phyloP scores from a whole-genome alignment of 2,113 vertebrate genomes.

The Entomyzon cyanotis region DNA sequence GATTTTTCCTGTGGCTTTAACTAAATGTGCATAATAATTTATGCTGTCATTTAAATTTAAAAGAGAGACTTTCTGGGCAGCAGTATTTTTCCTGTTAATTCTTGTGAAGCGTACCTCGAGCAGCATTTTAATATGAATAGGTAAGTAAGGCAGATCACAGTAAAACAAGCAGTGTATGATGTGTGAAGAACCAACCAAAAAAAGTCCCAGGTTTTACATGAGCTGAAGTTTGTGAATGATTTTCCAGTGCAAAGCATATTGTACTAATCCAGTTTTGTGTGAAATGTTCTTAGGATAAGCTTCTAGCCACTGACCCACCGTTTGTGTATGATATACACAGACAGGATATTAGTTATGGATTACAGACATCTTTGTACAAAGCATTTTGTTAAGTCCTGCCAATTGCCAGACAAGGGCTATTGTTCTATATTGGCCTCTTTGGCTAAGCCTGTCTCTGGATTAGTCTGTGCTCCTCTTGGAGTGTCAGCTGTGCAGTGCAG shows the following conservation, averaged over 20 bases:
- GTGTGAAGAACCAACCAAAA: neutral
- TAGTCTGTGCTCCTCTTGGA: neutral
- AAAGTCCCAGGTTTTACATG: neutral
- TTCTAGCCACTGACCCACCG: constrained; percentile 34
- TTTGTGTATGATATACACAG: neutral
- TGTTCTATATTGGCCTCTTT: neutral
- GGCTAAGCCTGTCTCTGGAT: neutral
- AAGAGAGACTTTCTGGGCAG: constrained; percentile 5
- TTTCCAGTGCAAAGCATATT: constrained; percentile 18
- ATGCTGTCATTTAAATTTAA: constrained; percentile 34
- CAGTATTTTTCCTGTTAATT: constrained; percentile 33
- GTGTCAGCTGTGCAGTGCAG: neutral
- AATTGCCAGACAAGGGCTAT: neutral
- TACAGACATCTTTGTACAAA: constrained; percentile 38
- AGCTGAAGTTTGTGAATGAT: constrained; percentile 41
- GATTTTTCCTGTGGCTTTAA: constrained; percentile 10
- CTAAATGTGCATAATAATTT: constrained; percentile 15
- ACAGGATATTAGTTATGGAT: constrained; percentile 59
- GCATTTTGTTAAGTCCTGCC: constrained; percentile 30
- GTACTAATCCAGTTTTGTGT: constrained; percentile 63
- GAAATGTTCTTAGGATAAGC: constrained; percentile 64
- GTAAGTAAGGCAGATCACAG: constrained; percentile 9
- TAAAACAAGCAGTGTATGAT: neutral
- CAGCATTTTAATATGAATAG: constrained; percentile 19
- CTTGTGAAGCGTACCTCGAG: neutral